Evolutionary conservation across 2,888 invertebrate genomes (phyloP).

Genomic region (Plebejus melissa): DNA sequence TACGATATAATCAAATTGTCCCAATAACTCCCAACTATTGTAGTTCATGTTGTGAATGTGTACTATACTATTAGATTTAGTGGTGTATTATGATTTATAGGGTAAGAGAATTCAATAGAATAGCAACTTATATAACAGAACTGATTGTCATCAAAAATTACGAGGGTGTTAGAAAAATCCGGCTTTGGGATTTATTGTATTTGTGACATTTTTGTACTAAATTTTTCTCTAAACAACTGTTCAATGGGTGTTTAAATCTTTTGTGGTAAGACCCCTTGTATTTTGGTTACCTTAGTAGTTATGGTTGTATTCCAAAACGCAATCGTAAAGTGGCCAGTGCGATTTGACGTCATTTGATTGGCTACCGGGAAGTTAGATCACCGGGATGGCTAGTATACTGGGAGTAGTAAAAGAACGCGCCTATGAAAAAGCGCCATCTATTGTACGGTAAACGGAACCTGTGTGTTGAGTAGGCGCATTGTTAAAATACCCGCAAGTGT

Average conservation of each 20-base stretch:
- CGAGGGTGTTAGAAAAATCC: background rate
- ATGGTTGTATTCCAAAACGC: background rate
- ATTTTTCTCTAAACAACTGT: too few relatives aligned
- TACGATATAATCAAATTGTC: constrained; percentile 23
- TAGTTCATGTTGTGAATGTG: constrained; percentile 29
- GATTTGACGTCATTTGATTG: background rate
- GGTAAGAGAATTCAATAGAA: constrained; percentile 6
- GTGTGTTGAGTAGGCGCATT: background rate
- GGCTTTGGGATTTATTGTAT: background rate
- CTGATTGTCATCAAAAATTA: background rate
- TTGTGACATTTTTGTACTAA: too few relatives aligned
- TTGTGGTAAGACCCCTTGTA: background rate
- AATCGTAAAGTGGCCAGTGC: background rate
- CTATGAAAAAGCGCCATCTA: background rate
- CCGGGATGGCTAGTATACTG: background rate
- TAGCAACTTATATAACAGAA: background rate
- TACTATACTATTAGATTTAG: constrained; percentile 16
- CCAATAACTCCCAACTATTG: constrained; percentile 25
- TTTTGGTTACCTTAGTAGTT: background rate
- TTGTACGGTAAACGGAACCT: background rate
- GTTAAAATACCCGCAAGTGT: background rate
- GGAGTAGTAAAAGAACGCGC: background rate
- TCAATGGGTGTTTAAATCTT: too few relatives aligned
- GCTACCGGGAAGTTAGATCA: background rate
- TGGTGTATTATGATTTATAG: background rate